Percentiles rank a stretch among this genome's conserved stretches.
Evolutionary conservation across 2,113 vertebrate genomes (phyloP).

Genomic region (Scolopax mira): DNA sequence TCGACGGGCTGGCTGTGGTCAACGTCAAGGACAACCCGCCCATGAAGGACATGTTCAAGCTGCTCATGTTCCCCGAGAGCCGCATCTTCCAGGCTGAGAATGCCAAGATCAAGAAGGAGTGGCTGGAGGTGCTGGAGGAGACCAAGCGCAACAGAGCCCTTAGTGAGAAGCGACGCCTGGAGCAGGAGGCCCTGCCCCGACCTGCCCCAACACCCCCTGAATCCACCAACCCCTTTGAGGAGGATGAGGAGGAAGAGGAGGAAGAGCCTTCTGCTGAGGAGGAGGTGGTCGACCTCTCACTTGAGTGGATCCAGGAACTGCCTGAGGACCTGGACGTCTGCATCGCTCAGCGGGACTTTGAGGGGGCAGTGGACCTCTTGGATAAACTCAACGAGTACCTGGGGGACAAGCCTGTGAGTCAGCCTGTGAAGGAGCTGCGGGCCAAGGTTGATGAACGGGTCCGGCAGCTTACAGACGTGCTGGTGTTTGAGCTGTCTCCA

Average conservation of each 20-base stretch:
- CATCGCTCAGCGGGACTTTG: constrained; percentile 96
- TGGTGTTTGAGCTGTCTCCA: constrained; percentile 94
- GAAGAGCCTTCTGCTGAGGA: constrained; percentile 65
- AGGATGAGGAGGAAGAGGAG: constrained; percentile 60
- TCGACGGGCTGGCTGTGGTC: constrained; percentile 92
- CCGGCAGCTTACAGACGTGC: constrained; percentile 91
- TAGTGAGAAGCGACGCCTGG: constrained; percentile 83
- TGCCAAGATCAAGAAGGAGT: constrained; percentile 98
- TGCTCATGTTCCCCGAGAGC: constrained; percentile 97
- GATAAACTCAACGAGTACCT: constrained; percentile 92
- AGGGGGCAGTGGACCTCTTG: constrained; percentile 93
- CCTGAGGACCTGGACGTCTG: constrained; percentile 96
- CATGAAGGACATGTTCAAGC: constrained; percentile 99
- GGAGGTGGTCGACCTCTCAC: constrained; percentile 84
- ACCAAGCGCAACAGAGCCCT: constrained; percentile 90
- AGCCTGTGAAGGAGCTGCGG: constrained; percentile 86
- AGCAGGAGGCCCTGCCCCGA: constrained; percentile 77
- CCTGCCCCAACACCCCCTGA: constrained; percentile 63
- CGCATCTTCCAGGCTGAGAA: constrained; percentile 98
- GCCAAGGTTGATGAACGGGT: constrained; percentile 88
- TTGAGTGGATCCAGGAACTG: constrained; percentile 97
- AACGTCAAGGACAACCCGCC: constrained; percentile 98
- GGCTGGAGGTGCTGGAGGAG: constrained; percentile 95
- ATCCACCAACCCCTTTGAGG: constrained; percentile 87
- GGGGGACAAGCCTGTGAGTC: constrained; percentile 82